A percentile compares a stretch with the other conserved stretches of the same genome.
phyloP scores from a whole-genome alignment of 2,797 vertebrate species.

The Perodicticus potto region DNA sequence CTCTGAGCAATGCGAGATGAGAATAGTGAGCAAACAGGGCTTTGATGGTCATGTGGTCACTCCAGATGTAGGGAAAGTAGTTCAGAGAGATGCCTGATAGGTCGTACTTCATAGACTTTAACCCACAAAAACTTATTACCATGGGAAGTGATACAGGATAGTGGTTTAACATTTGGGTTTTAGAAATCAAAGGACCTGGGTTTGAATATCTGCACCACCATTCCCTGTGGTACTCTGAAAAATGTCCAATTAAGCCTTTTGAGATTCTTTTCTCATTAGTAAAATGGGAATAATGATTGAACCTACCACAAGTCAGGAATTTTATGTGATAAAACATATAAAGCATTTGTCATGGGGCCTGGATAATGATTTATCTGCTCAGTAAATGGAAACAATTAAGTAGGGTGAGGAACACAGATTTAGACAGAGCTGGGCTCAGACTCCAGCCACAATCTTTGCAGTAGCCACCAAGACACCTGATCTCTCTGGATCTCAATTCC shows the following conservation, averaged over 20 bases:
- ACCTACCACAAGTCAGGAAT: background rate
- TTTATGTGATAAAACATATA: background rate
- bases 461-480: background rate
- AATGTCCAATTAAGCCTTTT: background rate
- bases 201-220: background rate
- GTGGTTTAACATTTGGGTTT: background rate
- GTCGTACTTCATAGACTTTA: background rate
- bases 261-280: background rate
- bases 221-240: background rate
- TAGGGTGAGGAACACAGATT: background rate
- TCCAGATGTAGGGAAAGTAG: background rate
- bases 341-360: background rate
- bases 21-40: background rate
- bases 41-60: background rate
- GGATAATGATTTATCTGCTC: background rate
- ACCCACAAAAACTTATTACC: background rate
- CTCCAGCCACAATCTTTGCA: background rate
- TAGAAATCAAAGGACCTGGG: background rate
- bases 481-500: background rate
- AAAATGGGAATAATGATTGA: constrained; percentile 11
- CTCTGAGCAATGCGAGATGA: background rate
- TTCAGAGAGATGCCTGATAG: background rate
- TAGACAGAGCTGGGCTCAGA: background rate
- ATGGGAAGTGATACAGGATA: background rate
- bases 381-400: background rate